Evolutionary conservation across 2,113 vertebrate genomes (phyloP), one percentile per base, ranked within the genome.

Genomic region (Catharus bicknelli): DNA sequence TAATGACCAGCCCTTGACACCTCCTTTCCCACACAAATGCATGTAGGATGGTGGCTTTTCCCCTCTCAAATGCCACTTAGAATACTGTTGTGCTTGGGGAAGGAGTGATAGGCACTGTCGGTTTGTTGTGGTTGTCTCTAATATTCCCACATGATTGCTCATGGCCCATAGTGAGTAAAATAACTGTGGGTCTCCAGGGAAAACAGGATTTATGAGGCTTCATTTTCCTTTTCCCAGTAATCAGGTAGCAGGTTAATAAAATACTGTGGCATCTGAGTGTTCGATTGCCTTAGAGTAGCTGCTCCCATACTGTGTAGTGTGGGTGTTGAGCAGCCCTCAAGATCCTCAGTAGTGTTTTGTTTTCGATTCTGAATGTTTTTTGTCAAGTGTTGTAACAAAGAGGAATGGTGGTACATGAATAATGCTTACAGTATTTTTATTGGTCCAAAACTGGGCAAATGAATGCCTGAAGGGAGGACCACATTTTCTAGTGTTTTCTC

Each of bases 391-490:
- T 69, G 7, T 16, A 55, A 88, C 4, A 2, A 77, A 82, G 38
- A 58, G 5, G 6, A 7, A 4, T 19, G 2, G 5, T 1, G 0
- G 9, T 14, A 26, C 25, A 20, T 7, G 13, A 68, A 26, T 42
- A 58, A 34, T 21, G 4, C 11, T 61, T 34, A 27, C 5, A 20
- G 9, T 38, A 48, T 15, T 45, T 48, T 53, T 77, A 11, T 61
- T 68, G 36, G 14, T 23, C 29, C 13, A 8, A 73, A 80, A 80
- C 34, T 50, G 29, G 19, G 10, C 34, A 53, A 73, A 68, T n/a
- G 1, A 83, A n/a, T 53, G 19, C 10, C 30, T 83, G 30, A 67
- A 68, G 59, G 15, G 17, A 61, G 19, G 16, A 12, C 5, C 26
- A 79, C 2, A 5, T 67, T 78, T 86, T 43, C 11, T 83, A 18